Conservation (phyloP, 2,888 invertebrate species). For the Ligdia adustata region DNA sequence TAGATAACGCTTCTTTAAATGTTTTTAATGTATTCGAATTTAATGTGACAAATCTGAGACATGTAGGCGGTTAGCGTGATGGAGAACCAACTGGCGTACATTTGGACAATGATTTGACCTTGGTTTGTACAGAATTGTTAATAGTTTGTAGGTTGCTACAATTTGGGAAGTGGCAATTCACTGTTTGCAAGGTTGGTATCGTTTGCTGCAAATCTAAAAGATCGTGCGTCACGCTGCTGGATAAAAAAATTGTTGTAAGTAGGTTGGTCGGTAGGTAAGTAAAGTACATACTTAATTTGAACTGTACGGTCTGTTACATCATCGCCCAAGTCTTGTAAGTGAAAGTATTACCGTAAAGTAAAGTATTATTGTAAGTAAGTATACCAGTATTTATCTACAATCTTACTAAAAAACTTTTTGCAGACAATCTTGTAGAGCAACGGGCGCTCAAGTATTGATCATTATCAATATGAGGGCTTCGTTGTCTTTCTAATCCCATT, state of each 20-base stretch:
- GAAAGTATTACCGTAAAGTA: no score
- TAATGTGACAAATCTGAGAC: conserved; percentile 30
- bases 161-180: conserved; percentile 69
- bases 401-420: no score
- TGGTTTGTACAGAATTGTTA: conserved; percentile 25
- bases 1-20: conserved; percentile 24
- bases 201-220: conserved; percentile 35
- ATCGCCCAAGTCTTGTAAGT: conserved; percentile 9
- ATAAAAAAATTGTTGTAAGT: no score
- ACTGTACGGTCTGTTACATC: no score
- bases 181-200: conserved; percentile 59
- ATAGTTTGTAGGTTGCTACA: conserved; percentile 10
- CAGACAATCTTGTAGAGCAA: no score
- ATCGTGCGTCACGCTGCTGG: conserved; percentile 1
- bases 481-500: no score
- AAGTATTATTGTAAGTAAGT: no score
- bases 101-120: conserved; percentile 52
- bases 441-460: no score
- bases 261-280: no score
- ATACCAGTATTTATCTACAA: no score
- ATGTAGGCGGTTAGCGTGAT: conserved; percentile 31
- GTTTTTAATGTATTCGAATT: conserved; percentile 31
- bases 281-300: no score
- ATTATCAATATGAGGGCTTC: no score
- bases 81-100: conserved; percentile 35